These are phyloP conservation scores for Saturnia pavonia DNA, from an alignment of 2,888 invertebrate genomes.

Conservation along the genomic window DNA sequence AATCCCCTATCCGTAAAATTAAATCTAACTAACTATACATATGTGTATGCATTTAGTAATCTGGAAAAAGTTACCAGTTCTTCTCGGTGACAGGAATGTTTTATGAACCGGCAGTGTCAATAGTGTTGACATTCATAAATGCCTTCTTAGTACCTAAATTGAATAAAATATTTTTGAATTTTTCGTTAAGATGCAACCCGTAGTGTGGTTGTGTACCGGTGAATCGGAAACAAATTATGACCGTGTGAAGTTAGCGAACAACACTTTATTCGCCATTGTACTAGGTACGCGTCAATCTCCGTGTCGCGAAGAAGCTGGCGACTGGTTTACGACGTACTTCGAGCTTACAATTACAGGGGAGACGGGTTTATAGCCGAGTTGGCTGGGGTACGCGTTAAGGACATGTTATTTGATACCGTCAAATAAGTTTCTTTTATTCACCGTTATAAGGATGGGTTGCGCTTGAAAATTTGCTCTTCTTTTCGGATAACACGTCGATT, in stretches of 20 bases:
- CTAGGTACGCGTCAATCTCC: constrained; percentile 58
- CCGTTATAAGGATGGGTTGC: neutral
- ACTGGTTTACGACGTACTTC: constrained; percentile 64
- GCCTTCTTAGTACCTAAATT: too few species aligned
- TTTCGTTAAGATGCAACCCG: neutral
- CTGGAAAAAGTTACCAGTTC: too few species aligned
- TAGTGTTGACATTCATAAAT: too few species aligned
- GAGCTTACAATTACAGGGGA: constrained; percentile 60
- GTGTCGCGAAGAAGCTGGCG: constrained; percentile 62
- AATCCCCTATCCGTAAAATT: too few species aligned
- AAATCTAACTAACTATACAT: too few species aligned
- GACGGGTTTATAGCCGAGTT: constrained; percentile 45
- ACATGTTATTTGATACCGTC: constrained; percentile 25
- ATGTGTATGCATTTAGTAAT: too few species aligned
- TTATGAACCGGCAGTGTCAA: too few species aligned
- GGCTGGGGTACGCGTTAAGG: constrained; percentile 23
- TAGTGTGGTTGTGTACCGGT: neutral
- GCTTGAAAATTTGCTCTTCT: neutral
- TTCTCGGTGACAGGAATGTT: too few species aligned
- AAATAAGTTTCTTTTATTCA: neutral
- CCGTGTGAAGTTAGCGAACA: constrained; percentile 26
- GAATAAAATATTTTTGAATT: neutral
- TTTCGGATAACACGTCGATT: neutral
- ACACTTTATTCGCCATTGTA: constrained; percentile 33
- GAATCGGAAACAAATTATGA: neutral